Evolutionary conservation across 2,113 vertebrate species (phyloP).

Genomic region (Cyanoderma ruficeps): DNA sequence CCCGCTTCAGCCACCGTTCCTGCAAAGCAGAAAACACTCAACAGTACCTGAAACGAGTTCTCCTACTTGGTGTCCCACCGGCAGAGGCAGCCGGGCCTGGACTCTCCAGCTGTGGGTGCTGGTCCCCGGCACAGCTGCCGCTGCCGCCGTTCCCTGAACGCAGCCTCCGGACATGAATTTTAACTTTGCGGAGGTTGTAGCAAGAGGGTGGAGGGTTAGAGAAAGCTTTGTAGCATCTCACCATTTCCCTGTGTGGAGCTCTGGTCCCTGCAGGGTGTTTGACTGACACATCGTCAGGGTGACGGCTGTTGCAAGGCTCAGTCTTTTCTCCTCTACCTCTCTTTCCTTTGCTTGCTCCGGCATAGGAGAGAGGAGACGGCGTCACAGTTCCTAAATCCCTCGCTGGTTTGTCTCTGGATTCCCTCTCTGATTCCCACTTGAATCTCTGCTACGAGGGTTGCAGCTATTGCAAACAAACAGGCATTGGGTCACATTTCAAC

Average conservation of each 20-base stretch:
- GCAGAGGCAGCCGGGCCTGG: conserved; percentile 55
- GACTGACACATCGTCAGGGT: conserved; percentile 84
- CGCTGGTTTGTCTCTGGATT: conserved; percentile 54
- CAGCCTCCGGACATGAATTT: conserved; percentile 78
- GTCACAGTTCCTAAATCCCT: conserved; percentile 62
- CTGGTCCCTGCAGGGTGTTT: conserved; percentile 79
- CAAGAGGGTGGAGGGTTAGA: conserved; percentile 75
- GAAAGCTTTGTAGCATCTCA: conserved; percentile 86
- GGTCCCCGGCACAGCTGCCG: conserved; percentile 67
- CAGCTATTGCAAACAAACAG: conserved; percentile 75
- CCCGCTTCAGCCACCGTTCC: neutral
- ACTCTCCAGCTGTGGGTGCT: conserved; percentile 59
- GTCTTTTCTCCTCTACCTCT: conserved; percentile 66
- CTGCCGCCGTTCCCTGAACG: conserved; percentile 67
- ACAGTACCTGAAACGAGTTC: conserved; percentile 85
- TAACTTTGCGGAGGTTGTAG: conserved; percentile 84
- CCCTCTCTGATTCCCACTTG: conserved; percentile 54
- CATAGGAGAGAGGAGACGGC: conserved; percentile 48
- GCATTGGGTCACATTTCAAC: conserved; percentile 61
- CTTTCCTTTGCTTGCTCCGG: conserved; percentile 66
- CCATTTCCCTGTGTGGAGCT: conserved; percentile 84
- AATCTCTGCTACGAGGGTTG: conserved; percentile 36
- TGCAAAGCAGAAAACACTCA: conserved; percentile 3
- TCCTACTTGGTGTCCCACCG: conserved; percentile 65
- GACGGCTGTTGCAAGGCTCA: conserved; percentile 54